phyloP scores from a whole-genome alignment of 2,113 vertebrate species.

The Megaleporinus macrocephalus region DNA sequence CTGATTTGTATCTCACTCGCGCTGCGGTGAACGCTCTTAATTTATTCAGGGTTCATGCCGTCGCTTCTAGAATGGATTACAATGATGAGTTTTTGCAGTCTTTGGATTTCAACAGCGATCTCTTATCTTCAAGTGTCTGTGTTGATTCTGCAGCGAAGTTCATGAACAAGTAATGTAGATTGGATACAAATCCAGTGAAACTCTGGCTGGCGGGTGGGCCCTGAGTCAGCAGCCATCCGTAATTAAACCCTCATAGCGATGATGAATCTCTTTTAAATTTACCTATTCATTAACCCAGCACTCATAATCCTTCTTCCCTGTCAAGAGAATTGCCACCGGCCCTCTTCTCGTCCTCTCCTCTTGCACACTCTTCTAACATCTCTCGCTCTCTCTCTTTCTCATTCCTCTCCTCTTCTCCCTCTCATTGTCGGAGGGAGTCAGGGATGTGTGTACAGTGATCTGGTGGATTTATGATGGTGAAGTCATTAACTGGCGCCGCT shows the following conservation, averaged over 20 bases:
- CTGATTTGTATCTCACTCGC: not conserved
- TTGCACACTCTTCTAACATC: not conserved
- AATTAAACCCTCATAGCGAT: slow-evolving; percentile 25
- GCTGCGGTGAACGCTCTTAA: not conserved
- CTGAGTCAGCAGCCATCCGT: slow-evolving; percentile 14
- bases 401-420: not conserved
- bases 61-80: not conserved
- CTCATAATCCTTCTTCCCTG: not conserved
- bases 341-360: not conserved
- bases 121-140: not conserved
- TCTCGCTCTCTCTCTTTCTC: not conserved
- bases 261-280: slow-evolving; percentile 32
- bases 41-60: not conserved
- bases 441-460: slow-evolving; percentile 24
- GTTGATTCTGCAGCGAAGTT: not conserved
- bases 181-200: not conserved
- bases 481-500: slow-evolving; percentile 1
- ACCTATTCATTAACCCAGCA: slow-evolving; percentile 14
- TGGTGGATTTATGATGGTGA: slow-evolving; percentile 26
- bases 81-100: not conserved
- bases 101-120: not conserved
- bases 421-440: not conserved
- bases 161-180: slow-evolving; percentile 7
- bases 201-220: not conserved
- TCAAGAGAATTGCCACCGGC: not conserved